Evolutionary conservation across 2,113 vertebrate species (phyloP).

Genomic region (Gasterosteus nipponicus): DNA sequence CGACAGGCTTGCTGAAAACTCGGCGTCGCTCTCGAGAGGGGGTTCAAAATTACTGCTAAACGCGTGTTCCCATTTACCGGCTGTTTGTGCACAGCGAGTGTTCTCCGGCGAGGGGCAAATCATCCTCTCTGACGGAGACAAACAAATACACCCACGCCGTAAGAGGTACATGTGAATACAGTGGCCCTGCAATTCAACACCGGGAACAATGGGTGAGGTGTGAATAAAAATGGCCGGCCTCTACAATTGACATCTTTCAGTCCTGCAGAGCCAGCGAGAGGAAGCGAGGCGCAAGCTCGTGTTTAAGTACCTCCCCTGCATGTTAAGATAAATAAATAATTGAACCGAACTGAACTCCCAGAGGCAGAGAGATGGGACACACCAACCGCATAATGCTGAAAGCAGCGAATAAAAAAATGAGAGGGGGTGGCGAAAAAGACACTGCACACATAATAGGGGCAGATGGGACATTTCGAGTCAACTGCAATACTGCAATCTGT

Average conservation of each 20-base stretch:
- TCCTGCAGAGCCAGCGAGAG: constrained; percentile 32
- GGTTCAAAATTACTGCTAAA: constrained; percentile 63
- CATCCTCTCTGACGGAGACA: constrained; percentile 53
- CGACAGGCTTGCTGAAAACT: constrained; percentile 53
- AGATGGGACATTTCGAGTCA: constrained; percentile 75
- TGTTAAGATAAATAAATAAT: constrained; percentile 5
- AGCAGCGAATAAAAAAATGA: constrained; percentile 54
- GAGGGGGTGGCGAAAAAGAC: background rate
- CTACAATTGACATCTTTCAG: constrained; percentile 58
- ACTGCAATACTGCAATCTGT: constrained; percentile 70
- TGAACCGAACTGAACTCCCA: constrained; percentile 8
- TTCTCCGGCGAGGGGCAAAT: constrained; percentile 57
- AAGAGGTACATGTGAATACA: constrained; percentile 51
- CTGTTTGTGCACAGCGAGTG: constrained; percentile 65
- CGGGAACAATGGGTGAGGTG: constrained; percentile 60
- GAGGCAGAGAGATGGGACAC: constrained; percentile 33
- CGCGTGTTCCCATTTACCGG: constrained; percentile 67
- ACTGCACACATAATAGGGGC: constrained; percentile 58
- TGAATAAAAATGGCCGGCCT: constrained; percentile 38
- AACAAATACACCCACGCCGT: constrained; percentile 60
- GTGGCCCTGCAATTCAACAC: constrained; percentile 37
- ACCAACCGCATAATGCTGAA: constrained; percentile 58
- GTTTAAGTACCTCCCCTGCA: constrained; percentile 37
- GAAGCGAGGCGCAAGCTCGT: background rate
- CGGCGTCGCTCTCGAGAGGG: constrained; percentile 58